phyloP scores from a whole-genome alignment of 2,113 vertebrate species.

The Myrmecophaga tridactyla region DNA sequence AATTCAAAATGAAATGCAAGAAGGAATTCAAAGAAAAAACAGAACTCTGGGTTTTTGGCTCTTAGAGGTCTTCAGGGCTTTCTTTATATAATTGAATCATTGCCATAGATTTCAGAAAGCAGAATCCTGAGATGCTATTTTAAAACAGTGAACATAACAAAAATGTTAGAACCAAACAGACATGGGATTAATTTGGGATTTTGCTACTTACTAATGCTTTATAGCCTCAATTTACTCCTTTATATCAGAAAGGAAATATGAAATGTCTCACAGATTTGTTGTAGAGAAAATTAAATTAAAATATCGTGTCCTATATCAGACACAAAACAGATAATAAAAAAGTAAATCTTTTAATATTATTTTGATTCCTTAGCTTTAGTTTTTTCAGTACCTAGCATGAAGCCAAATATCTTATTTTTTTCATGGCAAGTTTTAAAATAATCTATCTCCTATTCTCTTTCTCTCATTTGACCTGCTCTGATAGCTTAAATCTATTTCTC shows the following conservation, averaged over 20 bases:
- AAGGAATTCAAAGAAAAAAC: too few relatives aligned
- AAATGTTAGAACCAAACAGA: background rate
- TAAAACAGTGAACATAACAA: background rate
- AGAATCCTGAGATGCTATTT: background rate
- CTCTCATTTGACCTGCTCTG: background rate
- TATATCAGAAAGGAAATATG: background rate
- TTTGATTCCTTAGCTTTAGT: background rate
- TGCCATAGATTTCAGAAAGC: background rate
- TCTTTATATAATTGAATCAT: too few relatives aligned
- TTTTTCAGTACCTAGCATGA: background rate
- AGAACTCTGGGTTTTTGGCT: too few relatives aligned
- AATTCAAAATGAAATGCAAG: too few relatives aligned
- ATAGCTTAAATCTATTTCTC: background rate
- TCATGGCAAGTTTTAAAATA: background rate
- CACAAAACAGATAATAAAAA: background rate
- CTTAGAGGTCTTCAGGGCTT: too few relatives aligned
- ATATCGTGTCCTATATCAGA: background rate
- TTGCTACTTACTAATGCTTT: background rate
- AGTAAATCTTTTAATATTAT: slow-evolving; percentile 9
- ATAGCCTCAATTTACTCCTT: background rate
- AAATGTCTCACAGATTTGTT: background rate
- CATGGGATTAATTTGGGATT: background rate
- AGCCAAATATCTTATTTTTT: background rate
- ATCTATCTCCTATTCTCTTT: background rate
- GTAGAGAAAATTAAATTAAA: background rate